These are phyloP conservation scores for Thalassoma bifasciatum DNA, from an alignment of 2,113 vertebrate species.

Conservation along the genomic window DNA sequence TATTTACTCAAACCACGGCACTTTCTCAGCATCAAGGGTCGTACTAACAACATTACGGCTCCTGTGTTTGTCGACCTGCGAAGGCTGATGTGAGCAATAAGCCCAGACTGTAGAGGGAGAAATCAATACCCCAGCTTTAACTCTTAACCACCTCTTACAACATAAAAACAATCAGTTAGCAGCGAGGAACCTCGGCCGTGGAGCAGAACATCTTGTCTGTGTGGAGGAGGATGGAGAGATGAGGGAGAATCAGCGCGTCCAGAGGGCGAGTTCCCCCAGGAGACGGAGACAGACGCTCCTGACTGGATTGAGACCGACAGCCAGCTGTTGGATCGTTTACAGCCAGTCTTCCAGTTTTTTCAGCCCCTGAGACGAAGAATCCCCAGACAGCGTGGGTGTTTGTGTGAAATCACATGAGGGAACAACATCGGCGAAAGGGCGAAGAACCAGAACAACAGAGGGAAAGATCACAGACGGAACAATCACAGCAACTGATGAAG, in stretches of 20 bases:
- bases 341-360: background rate
- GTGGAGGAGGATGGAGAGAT: background rate
- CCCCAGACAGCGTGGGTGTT: background rate
- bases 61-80: background rate
- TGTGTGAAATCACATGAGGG: background rate
- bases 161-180: background rate
- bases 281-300: background rate
- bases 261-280: background rate
- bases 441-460: background rate
- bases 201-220: background rate
- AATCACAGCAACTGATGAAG: background rate
- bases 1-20: too few relatives aligned
- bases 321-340: too few relatives aligned
- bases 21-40: background rate
- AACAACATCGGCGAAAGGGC: background rate
- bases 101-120: background rate
- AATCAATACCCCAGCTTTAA: background rate
- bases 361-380: background rate
- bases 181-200: background rate
- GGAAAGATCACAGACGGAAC: background rate
- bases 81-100: background rate
- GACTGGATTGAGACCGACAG: background rate
- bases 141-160: background rate
- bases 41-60: background rate
- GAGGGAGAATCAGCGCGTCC: too few relatives aligned